Evolutionary conservation across 2,888 invertebrate genomes (phyloP).

Genomic region (Eumacrocentrus americanus): DNA sequence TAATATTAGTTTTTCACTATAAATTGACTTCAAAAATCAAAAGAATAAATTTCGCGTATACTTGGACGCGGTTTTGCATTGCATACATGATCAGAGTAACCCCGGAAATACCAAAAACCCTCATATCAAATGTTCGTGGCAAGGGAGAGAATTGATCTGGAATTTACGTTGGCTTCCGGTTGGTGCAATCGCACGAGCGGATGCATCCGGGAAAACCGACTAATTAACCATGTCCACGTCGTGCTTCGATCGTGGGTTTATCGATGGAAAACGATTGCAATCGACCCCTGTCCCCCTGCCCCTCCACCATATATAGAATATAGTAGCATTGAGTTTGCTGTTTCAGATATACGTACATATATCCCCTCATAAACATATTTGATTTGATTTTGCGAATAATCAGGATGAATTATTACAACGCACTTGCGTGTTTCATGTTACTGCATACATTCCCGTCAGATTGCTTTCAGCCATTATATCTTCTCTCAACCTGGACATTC

Average conservation of each 20-base stretch:
- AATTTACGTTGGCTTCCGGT: constrained; percentile 39
- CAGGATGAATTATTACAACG: constrained; percentile 12
- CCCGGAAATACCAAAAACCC: constrained; percentile 33
- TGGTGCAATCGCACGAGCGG: constrained; percentile 25
- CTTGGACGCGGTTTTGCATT: neutral
- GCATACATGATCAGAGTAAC: constrained; percentile 16
- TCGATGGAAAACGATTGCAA: constrained; percentile 16
- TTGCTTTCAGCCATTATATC: neutral
- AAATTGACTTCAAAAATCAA: too few relatives aligned
- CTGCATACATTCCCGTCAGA: constrained; percentile 19
- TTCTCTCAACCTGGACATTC: too few relatives aligned
- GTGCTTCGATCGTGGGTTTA: constrained; percentile 12
- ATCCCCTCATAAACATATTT: constrained; percentile 8
- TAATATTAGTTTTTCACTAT: too few relatives aligned
- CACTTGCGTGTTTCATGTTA: neutral
- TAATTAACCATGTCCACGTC: constrained; percentile 39
- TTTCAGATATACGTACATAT: neutral
- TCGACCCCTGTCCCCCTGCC: neutral
- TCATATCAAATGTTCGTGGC: constrained; percentile 11
- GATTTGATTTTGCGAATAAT: constrained; percentile 14
- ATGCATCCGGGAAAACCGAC: constrained; percentile 40
- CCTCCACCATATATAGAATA: neutral
- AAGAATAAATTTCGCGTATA: too few relatives aligned
- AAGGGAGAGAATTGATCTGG: constrained; percentile 22
- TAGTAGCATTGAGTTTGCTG: constrained; percentile 6